phyloP scores from a whole-genome alignment of 2,113 vertebrate genomes.

The Oncorhynchus masou region DNA sequence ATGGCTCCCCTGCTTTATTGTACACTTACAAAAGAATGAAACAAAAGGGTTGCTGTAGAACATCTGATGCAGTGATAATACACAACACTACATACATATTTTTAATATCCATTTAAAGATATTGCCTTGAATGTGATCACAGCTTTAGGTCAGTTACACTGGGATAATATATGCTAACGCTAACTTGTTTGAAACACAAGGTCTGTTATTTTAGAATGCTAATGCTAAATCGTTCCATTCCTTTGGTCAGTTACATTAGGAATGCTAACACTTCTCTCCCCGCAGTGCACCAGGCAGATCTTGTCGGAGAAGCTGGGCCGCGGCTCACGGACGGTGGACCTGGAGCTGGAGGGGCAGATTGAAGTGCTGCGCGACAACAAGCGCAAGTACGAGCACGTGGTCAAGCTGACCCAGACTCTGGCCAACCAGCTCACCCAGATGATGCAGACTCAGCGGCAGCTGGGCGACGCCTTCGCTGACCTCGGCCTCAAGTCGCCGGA shows the following conservation, averaged over 20 bases:
- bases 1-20: neutral
- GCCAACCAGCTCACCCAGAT: constrained; percentile 90
- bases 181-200: too few species aligned
- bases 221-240: too few species aligned
- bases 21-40: neutral
- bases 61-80: too few species aligned
- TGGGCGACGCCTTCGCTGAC: constrained; percentile 95
- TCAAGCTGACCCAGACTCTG: constrained; percentile 89
- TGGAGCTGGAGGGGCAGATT: constrained; percentile 95
- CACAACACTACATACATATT: too few species aligned
- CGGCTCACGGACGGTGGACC: constrained; percentile 93
- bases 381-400: constrained; percentile 91
- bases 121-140: too few species aligned
- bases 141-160: too few species aligned
- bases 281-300: constrained; percentile 94
- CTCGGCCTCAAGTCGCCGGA: constrained; percentile 96
- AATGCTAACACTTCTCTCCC: neutral
- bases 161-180: too few species aligned
- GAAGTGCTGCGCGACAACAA: constrained; percentile 95
- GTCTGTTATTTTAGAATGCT: too few species aligned
- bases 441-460: constrained; percentile 92
- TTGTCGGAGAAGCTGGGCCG: constrained; percentile 95
- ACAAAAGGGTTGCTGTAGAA: neutral
- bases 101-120: neutral
- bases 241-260: too few species aligned